phyloP scores from a whole-genome alignment of 1,140 invertebrate genomes.

The Agrypnia vestita region DNA sequence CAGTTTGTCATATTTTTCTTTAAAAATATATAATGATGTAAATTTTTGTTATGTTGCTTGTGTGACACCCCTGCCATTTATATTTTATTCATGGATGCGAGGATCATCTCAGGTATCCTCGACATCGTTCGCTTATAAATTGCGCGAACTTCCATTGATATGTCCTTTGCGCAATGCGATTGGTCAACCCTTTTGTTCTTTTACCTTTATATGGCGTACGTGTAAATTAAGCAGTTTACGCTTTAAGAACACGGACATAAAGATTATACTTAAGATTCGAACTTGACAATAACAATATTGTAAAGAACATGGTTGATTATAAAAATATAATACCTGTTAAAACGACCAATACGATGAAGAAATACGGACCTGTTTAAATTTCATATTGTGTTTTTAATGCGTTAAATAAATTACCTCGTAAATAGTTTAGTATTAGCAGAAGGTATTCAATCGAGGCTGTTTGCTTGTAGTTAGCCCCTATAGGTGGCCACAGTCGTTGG shows the following conservation, averaged over 20 bases:
- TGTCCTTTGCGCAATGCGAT: constrained; percentile 21
- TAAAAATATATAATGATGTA: no score
- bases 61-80: no score
- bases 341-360: neutral
- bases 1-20: no score
- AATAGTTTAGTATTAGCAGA: no score
- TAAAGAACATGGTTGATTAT: neutral
- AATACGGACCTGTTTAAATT: no score
- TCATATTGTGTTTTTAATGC: no score
- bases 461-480: no score
- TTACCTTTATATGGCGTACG: constrained; percentile 7
- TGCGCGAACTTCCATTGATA: constrained; percentile 12
- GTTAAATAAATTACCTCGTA: no score
- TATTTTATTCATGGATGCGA: constrained; percentile 6
- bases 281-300: constrained; percentile 22
- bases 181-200: constrained; percentile 31
- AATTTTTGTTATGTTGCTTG: no score
- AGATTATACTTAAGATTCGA: constrained; percentile 29
- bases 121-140: constrained; percentile 30
- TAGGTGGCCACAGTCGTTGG: no score
- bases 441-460: no score
- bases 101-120: constrained; percentile 35
- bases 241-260: constrained; percentile 30
- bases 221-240: constrained; percentile 40
- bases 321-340: neutral